Conservation (phyloP, 2,888 invertebrate genomes). For the Dynastes hyllus region DNA sequence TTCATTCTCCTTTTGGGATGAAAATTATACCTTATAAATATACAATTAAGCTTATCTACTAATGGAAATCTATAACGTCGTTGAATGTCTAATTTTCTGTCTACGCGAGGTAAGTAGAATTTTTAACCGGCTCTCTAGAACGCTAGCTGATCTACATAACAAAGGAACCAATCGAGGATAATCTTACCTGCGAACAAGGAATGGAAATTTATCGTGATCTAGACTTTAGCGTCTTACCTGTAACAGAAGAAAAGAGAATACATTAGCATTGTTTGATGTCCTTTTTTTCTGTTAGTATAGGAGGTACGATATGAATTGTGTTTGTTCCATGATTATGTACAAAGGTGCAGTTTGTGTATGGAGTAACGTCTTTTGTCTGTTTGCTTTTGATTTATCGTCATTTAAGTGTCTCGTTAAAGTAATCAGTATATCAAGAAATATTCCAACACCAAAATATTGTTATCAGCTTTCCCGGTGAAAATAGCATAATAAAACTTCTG, state of each 20-base stretch:
- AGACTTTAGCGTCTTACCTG: constrained; percentile 25
- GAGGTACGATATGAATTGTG: no score
- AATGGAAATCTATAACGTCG: constrained; percentile 40
- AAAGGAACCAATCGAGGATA: constrained; percentile 36
- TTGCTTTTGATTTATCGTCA: no score
- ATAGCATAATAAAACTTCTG: no score
- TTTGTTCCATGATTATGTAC: no score
- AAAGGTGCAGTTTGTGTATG: no score
- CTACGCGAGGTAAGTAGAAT: constrained; percentile 10
- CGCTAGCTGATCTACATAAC: constrained; percentile 31
- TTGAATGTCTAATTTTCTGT: constrained; percentile 35
- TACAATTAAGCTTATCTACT: constrained; percentile 43
- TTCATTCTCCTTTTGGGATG: constrained; percentile 7
- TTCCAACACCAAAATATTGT: no score
- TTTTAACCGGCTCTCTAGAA: constrained; percentile 16
- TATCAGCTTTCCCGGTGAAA: no score
- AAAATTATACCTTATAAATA: constrained; percentile 42
- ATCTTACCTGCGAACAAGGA: constrained; percentile 43
- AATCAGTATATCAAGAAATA: no score
- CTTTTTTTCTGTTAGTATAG: background rate
- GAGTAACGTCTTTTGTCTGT: no score
- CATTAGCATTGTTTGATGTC: constrained; percentile 29
- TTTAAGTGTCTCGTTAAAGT: no score
- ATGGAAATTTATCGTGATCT: constrained; percentile 29
- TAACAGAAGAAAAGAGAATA: constrained; percentile 25